phyloP scores from a whole-genome alignment of 37 sponge, comb jelly and placozoan genomes.

The Oscarella lobularis region DNA sequence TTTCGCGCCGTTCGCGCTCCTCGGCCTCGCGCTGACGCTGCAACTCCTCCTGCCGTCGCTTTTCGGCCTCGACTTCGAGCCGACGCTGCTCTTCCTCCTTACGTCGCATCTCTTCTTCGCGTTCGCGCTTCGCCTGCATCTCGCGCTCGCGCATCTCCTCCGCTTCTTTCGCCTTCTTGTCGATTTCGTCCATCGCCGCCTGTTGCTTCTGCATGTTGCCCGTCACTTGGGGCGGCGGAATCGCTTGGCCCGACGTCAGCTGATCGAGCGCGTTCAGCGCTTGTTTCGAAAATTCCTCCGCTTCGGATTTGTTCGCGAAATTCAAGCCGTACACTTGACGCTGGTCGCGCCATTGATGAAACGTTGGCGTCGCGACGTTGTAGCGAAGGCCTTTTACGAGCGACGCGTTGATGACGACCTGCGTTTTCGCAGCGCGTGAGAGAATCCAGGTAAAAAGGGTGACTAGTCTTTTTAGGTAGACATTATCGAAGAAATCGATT shows the following conservation, averaged over 20 bases:
- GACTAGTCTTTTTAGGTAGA: too few relatives aligned
- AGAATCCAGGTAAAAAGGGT: background rate
- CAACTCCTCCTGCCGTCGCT: constrained; percentile 7
- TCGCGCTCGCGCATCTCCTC: constrained; percentile 12
- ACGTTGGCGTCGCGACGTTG: constrained; percentile 35
- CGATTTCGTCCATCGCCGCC: constrained; percentile 6
- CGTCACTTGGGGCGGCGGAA: background rate
- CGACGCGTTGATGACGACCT: constrained; percentile 47
- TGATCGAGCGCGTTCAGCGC: constrained; percentile 30
- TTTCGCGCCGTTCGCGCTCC: constrained; percentile 8
- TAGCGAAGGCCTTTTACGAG: constrained; percentile 36
- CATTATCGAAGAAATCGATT: too few relatives aligned
- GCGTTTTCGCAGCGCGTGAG: background rate
- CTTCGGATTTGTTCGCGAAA: constrained; percentile 30
- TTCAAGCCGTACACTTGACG: constrained; percentile 44
- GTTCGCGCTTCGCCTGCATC: constrained; percentile 2
- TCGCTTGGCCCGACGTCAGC: constrained; percentile 3
- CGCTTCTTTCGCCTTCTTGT: constrained; percentile 10
- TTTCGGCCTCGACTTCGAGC: constrained; percentile 6
- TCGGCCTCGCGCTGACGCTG: background rate
- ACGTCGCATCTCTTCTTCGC: constrained; percentile 1
- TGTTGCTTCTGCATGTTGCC: background rate
- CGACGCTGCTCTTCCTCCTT: constrained; percentile 10
- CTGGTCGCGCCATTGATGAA: constrained; percentile 53
- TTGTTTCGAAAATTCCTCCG: constrained; percentile 22